Evolutionary conservation across 2,797 vertebrate genomes (phyloP), one percentile per base, ranked within the genome.

Genomic region (Oryzias sinensis): DNA sequence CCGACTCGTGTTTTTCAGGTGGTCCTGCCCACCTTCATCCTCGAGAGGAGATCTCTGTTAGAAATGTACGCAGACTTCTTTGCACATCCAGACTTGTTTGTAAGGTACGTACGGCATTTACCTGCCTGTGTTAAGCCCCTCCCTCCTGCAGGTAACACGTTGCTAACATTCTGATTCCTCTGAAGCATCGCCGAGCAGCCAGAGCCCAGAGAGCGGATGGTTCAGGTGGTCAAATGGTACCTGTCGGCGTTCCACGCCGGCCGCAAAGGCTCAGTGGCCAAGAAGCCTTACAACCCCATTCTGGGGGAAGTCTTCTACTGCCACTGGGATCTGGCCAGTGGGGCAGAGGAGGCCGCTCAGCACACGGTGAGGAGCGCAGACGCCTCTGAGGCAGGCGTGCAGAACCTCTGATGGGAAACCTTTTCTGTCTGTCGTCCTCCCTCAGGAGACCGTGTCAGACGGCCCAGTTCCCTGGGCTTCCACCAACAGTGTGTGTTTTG

Each of bases 31-130:
- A 99, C 97, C 1, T 99, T 99, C 79, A 99, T 99, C 84, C 87
- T 99, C 62, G 97, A 99, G 80, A 92, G 97, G 78, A 94, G 97
- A 76, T 99, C 97, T 6, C 91, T 99, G 76, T 83, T 98, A 90
- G 97, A 99, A 93, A 99, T 99, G 97, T 99, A 99, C 46, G 97
- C 97, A 53, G 97, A 99, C 87, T 99, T 99, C 76, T 99, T 99
- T 91, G 97, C 97, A 82, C 97, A 99, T 80, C 97, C 97, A 0
- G 97, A 99, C 86, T 85, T 99, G 77, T 99, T 99, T 89, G 96
- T 98, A 81, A 99, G 96, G 97, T 99, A 53, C 0, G 43, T 4
- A 16, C 0, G 20, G 27, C 24, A 61, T 24, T 29, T 1, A 24
- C 29, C 15, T 1, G 5, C 17, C 13, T 13, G 2, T 14, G 2